Evolutionary conservation across 2,113 vertebrate genomes (phyloP).

Genomic region (Gnathonemus longibarbis): DNA sequence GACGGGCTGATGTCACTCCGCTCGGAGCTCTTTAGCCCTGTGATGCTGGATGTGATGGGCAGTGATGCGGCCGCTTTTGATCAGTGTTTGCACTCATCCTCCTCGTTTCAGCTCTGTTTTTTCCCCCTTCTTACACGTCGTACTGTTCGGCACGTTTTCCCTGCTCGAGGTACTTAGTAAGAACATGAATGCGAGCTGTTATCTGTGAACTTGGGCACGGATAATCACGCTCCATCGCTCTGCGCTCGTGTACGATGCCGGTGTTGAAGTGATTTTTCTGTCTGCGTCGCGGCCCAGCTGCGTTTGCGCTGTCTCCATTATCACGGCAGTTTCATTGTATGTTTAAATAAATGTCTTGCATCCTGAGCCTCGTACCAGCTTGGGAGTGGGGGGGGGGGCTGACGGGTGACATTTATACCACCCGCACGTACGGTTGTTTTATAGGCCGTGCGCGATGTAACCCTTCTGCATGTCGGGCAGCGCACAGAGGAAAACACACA

Average conservation of each 20-base stretch:
- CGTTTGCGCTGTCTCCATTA: background rate
- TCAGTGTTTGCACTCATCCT: conserved; percentile 52
- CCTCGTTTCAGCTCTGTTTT: conserved; percentile 38
- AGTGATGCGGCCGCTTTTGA: conserved; percentile 23
- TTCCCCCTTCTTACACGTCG: background rate
- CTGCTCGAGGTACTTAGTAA: background rate
- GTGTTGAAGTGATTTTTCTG: background rate
- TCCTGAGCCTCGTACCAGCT: background rate
- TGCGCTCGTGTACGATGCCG: background rate
- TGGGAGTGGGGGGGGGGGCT: background rate
- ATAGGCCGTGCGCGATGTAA: conserved; percentile 18
- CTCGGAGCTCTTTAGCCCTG: conserved; percentile 47
- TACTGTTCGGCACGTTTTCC: background rate
- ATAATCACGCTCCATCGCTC: background rate
- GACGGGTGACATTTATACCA: conserved; percentile 8
- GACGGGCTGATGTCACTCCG: conserved; percentile 31
- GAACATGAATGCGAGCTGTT: background rate
- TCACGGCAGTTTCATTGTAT: background rate
- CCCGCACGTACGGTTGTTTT: background rate
- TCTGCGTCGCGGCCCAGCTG: background rate
- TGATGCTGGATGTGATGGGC: conserved; percentile 39
- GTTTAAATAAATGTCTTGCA: background rate
- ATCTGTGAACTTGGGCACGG: background rate
- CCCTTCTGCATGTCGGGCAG: background rate
- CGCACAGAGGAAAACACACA: background rate